A percentile compares a stretch with the other conserved stretches of the same genome.
Conservation (phyloP, 2,113 vertebrate species). For the Setophaga petechia region DNA sequence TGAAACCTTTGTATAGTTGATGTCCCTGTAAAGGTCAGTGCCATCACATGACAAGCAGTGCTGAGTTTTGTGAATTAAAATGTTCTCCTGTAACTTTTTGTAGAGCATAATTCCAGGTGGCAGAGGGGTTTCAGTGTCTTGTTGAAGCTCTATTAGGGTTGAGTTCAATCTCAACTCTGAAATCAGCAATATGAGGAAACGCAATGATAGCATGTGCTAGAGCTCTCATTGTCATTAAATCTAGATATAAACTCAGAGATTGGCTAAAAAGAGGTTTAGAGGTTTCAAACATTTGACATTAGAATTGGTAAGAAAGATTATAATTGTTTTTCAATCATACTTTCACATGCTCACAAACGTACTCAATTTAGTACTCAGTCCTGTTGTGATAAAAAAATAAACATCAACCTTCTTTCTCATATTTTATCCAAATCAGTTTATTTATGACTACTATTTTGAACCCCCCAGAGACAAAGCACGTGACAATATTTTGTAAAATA, state of each 20-base stretch:
- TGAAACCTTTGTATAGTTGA: fast-evolving
- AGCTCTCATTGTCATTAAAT: neutral
- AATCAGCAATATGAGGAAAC: neutral
- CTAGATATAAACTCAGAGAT: neutral
- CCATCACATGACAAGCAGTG: neutral
- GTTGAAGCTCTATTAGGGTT: fast-evolving
- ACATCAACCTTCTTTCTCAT: neutral
- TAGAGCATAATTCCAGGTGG: neutral
- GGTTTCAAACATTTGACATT: neutral
- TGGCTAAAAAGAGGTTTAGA: neutral
- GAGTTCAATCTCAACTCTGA: neutral
- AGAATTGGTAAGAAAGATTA: neutral
- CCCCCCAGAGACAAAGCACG: neutral
- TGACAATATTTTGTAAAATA: neutral
- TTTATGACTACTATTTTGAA: neutral
- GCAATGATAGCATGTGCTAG: neutral
- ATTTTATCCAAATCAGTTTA: neutral
- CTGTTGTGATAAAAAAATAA: neutral
- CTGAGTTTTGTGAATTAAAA: neutral
- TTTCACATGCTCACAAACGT: fast-evolving
- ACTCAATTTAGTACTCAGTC: neutral
- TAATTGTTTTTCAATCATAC: neutral
- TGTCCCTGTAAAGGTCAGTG: neutral
- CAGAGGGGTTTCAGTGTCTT: neutral
- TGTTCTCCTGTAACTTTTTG: neutral